A percentile compares a stretch with the other conserved stretches of the same genome.
Evolutionary conservation across 2,113 vertebrate species (phyloP).

Genomic region (Mus spicilegus): DNA sequence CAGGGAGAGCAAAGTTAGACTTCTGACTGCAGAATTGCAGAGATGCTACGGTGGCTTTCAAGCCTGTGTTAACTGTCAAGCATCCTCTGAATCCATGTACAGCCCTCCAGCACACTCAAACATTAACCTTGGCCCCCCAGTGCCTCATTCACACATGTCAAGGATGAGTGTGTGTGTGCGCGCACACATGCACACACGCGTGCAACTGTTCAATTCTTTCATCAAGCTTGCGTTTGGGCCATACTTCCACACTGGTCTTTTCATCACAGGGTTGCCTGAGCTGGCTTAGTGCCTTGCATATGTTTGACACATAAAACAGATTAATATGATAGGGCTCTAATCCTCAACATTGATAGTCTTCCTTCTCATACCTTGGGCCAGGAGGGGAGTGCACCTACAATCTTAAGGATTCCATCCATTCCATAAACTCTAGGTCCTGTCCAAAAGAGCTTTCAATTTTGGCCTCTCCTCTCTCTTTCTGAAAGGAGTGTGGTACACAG

Average conservation of each 20-base stretch:
- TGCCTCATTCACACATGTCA: neutral
- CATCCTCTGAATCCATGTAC: neutral
- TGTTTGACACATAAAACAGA: neutral
- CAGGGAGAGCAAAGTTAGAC: neutral
- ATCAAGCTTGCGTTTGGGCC: neutral
- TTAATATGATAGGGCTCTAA: neutral
- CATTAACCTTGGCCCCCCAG: neutral
- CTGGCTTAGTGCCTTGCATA: neutral
- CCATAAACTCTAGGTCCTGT: neutral
- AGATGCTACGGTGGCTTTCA: neutral
- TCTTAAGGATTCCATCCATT: neutral
- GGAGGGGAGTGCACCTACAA: neutral
- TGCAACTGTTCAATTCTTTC: neutral
- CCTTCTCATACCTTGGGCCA: neutral
- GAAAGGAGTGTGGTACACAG: neutral
- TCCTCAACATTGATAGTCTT: neutral
- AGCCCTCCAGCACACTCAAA: neutral
- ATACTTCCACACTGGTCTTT: neutral
- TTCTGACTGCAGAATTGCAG: neutral
- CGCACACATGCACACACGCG: neutral
- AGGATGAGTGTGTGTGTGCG: no score
- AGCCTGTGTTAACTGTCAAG: neutral
- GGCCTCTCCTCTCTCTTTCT: neutral
- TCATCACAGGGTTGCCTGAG: neutral
- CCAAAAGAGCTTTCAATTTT: neutral